Percentiles rank a stretch among this genome's conserved stretches.
phyloP scores from a whole-genome alignment of 2,797 vertebrate genomes.

The Podarcis lilfordi region DNA sequence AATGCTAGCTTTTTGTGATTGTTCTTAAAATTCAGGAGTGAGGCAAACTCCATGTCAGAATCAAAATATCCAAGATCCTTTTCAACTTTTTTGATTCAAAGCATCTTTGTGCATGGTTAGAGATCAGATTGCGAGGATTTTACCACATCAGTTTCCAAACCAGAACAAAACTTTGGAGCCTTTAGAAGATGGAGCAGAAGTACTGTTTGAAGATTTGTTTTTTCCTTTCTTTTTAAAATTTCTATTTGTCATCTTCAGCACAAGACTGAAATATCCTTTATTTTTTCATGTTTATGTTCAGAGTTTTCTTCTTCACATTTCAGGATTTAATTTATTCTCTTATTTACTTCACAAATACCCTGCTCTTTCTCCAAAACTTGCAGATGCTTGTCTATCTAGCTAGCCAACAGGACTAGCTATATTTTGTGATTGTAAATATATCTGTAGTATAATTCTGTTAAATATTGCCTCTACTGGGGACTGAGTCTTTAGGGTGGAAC shows the following conservation, averaged over 20 bases:
- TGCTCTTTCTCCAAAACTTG: background rate
- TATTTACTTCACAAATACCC: too few relatives aligned
- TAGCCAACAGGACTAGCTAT: background rate
- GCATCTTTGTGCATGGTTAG: background rate
- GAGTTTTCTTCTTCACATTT: background rate
- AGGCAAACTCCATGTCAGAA: slow-evolving; percentile 17
- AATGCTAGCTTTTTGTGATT: slow-evolving; percentile 13
- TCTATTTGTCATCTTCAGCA: background rate
- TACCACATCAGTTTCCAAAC: slow-evolving; percentile 17
- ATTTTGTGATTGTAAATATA: too few relatives aligned
- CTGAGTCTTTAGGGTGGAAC: too few relatives aligned
- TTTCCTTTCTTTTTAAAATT: background rate
- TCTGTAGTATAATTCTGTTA: too few relatives aligned
- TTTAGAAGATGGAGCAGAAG: background rate
- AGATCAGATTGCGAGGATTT: background rate
- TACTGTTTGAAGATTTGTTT: background rate
- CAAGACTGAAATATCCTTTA: background rate
- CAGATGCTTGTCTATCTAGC: too few relatives aligned
- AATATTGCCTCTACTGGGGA: too few relatives aligned
- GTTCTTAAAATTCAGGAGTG: slow-evolving; percentile 14
- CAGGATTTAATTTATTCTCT: background rate
- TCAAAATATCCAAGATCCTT: slow-evolving; percentile 28
- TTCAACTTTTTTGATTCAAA: background rate
- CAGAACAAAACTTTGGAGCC: background rate
- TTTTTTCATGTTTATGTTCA: background rate